These are phyloP conservation scores for Aldabrachelys gigantea DNA, from an alignment of 2,113 vertebrate species.

Conservation along the genomic window DNA sequence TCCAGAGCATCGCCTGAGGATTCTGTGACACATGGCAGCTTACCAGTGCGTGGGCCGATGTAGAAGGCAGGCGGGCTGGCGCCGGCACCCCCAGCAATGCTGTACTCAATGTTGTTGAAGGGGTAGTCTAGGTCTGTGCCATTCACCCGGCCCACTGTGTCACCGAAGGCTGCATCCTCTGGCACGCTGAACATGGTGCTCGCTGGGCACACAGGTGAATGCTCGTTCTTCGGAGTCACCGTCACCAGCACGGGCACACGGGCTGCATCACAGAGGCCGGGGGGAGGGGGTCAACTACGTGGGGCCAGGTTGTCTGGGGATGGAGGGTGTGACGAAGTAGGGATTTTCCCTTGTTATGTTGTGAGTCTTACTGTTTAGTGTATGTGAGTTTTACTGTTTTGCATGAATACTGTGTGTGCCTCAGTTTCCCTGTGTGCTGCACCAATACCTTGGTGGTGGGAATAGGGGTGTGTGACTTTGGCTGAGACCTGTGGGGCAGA, in stretches of 20 bases:
- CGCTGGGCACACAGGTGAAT: conserved; percentile 63
- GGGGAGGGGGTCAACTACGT: no score
- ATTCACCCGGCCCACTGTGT: conserved; percentile 57
- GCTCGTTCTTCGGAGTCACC: conserved; percentile 78
- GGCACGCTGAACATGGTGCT: conserved; percentile 50
- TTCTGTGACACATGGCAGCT: not conserved
- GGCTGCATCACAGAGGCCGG: conserved; percentile 40
- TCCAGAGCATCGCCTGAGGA: no score
- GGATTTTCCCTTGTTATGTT: no score
- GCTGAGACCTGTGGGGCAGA: no score
- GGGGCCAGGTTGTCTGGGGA: not conserved
- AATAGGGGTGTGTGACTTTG: no score
- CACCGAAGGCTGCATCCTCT: conserved; percentile 66
- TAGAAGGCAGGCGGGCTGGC: conserved; percentile 59
- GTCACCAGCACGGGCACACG: conserved; percentile 77
- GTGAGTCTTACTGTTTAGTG: no score
- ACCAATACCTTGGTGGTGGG: no score
- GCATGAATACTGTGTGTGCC: no score
- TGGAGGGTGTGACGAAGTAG: not conserved
- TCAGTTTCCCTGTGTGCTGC: no score
- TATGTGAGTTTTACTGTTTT: no score
- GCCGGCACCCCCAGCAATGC: conserved; percentile 5
- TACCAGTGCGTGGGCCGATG: conserved; percentile 71
- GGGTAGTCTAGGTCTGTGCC: conserved; percentile 78
- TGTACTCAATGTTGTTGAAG: conserved; percentile 64